Conservation (phyloP, 2,797 vertebrate species). For the Odontamblyopus rebecca region DNA sequence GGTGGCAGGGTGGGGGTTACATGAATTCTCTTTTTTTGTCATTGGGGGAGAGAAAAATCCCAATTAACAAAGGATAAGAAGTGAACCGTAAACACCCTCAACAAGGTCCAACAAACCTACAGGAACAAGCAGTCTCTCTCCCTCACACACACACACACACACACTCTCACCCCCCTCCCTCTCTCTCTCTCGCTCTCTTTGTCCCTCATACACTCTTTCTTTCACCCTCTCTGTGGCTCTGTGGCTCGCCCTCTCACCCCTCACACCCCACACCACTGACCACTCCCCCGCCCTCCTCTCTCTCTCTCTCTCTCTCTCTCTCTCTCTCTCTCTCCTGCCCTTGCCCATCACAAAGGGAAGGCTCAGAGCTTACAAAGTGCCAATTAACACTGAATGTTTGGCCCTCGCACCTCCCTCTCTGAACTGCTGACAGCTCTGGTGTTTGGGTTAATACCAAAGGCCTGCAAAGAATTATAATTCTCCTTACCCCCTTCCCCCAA, state of each 20-base stretch:
- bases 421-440: constrained; percentile 84
- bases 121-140: constrained; percentile 74
- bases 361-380: constrained; percentile 84
- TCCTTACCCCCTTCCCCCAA: constrained; percentile 67
- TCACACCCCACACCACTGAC: constrained; percentile 41
- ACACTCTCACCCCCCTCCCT: constrained; percentile 40
- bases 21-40: constrained; percentile 68
- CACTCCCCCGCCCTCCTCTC: constrained; percentile 42
- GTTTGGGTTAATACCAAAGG: constrained; percentile 88
- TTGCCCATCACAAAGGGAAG: constrained; percentile 79
- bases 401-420: constrained; percentile 80
- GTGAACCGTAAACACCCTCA: constrained; percentile 85
- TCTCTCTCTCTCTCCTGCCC: constrained; percentile 59
- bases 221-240: constrained; percentile 37
- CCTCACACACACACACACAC: constrained; percentile 35
- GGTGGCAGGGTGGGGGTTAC: constrained; percentile 69
- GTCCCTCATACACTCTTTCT: constrained; percentile 17
- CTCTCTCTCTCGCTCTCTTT: constrained; percentile 46
- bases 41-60: constrained; percentile 74
- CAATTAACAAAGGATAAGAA: constrained; percentile 87
- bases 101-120: constrained; percentile 79
- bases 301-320: constrained; percentile 51
- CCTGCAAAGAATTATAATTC: constrained; percentile 85
- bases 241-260: constrained; percentile 36
- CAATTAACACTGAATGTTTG: constrained; percentile 87